Evolutionary conservation across 2,797 vertebrate species (phyloP).

Genomic region (Myripristis murdjan): DNA sequence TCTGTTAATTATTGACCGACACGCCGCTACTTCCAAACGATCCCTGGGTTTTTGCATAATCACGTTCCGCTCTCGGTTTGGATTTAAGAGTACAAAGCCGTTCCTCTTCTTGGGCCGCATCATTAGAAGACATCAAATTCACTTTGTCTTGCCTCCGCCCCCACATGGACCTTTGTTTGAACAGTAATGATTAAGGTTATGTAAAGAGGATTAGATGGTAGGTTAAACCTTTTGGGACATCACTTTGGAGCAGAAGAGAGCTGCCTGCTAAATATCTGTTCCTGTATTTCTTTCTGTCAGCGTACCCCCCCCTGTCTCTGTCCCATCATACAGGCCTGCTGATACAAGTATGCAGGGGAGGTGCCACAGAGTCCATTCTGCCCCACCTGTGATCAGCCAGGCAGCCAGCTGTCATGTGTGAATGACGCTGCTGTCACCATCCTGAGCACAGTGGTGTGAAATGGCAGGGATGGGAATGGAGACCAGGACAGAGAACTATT

Average conservation of each 20-base stretch:
- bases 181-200: constrained; percentile 1
- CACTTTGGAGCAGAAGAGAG: neutral
- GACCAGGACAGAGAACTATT: constrained; percentile 57
- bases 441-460: constrained; percentile 70
- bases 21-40: neutral
- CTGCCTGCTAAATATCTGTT: neutral
- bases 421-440: constrained; percentile 75
- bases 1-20: constrained; percentile 44
- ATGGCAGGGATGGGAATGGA: constrained; percentile 52
- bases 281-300: neutral
- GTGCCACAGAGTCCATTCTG: constrained; percentile 34
- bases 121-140: constrained; percentile 4
- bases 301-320: neutral
- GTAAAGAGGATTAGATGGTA: neutral
- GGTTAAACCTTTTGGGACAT: neutral
- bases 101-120: constrained; percentile 10
- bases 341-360: constrained; percentile 16
- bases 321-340: constrained; percentile 30
- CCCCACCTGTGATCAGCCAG: constrained; percentile 57
- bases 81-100: neutral
- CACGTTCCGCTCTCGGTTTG: neutral
- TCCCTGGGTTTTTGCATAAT: constrained; percentile 26
- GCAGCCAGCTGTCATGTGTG: constrained; percentile 77
- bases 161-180: neutral
- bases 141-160: constrained; percentile 12